Evolutionary conservation across 2,113 vertebrate species (phyloP), one percentile per base, ranked within the genome.

Genomic region (Empidonax traillii): DNA sequence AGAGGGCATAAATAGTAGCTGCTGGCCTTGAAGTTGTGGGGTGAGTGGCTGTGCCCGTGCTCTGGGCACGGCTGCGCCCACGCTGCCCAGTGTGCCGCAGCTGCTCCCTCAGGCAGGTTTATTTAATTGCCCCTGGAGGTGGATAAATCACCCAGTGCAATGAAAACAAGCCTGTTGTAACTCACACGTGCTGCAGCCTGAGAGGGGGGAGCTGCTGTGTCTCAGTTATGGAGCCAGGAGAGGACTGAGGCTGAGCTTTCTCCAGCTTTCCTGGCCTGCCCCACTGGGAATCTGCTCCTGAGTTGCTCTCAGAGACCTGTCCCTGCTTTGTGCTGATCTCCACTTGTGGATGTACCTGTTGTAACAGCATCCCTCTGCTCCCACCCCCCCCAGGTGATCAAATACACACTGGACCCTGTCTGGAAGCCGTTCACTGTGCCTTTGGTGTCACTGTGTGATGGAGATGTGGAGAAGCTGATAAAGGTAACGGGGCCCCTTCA

Each of bases 371-470:
- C 51, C 63, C 63, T 77, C 35, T 3, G 7, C 49, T 77, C n/a
- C 41, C 61, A 15, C 35, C 62, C 76, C 9, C 0, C 9, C 0
- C 89, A 99, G 99, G 99, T 99, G 86, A 99, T 99, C 97, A 99
- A 99, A 96, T 99, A 99, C 97, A 99, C 99, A 0, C 97, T 99
- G 97, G 99, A 99, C 95, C 99, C 99, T 0, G 95, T 99, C 43
- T 99, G 99, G 99, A 99, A 99, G 91, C 97, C 99, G 0, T 99
- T 99, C 96, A 99, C 99, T 1, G 98, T 99, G 93, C 99, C 99
- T 24, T 97, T 99, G 63, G 98, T 99, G 94, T 99, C 99, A 30
- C 98, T 99, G 79, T 99, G 99, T 33, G 98, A 99, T 84, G 99
- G 99, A 91, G 99, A 99, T 49, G 94, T 99, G 83, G 98, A 99